A percentile compares a stretch with the other conserved stretches of the same genome.
Evolutionary conservation across 2,113 vertebrate species (phyloP).

Genomic region (Turdus rufiventris): DNA sequence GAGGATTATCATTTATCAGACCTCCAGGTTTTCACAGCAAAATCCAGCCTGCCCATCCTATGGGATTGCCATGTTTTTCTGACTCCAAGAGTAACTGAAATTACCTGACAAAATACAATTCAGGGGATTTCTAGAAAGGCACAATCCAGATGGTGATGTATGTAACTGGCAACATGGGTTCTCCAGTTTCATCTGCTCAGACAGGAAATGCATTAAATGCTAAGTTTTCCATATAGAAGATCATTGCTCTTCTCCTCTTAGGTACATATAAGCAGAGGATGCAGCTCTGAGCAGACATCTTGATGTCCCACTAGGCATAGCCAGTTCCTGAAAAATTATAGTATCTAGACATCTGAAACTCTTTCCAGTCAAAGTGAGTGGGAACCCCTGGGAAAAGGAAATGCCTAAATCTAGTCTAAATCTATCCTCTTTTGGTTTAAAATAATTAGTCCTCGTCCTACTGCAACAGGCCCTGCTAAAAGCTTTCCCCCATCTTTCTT

Average conservation of each 20-base stretch:
- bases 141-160: not conserved
- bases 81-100: not conserved
- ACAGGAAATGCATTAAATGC: accelerated
- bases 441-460: not conserved
- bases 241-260: not conserved
- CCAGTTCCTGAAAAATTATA: not conserved
- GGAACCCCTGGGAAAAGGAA: not conserved
- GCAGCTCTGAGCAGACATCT: not conserved
- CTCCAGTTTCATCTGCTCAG: not conserved
- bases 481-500: not conserved
- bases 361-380: not conserved
- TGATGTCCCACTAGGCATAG: not conserved
- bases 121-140: not conserved
- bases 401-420: too few species aligned
- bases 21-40: not conserved
- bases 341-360: not conserved
- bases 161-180: not conserved
- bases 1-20: not conserved
- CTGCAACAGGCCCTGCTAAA: not conserved
- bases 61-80: not conserved
- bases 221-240: not conserved
- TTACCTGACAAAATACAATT: not conserved
- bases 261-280: not conserved
- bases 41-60: not conserved
- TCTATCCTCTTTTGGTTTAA: too few species aligned